Evolutionary conservation across 1,140 invertebrate genomes (phyloP).

Genomic region (Eriocheir sinensis): DNA sequence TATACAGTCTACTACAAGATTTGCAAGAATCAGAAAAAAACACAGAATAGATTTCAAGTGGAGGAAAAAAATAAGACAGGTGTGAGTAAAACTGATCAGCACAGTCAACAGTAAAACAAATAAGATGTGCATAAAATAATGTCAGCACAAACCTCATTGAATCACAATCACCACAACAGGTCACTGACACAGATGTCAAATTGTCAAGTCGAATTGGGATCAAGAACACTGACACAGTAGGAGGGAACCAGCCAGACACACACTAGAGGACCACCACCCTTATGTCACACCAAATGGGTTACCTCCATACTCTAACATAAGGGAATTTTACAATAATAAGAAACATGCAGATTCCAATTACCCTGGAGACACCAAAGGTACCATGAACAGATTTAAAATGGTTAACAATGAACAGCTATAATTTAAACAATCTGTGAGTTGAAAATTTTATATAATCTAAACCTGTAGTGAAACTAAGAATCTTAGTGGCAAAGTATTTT

Average conservation of each 20-base stretch:
- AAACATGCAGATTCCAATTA: not conserved
- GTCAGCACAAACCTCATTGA: slow-evolving; percentile 11
- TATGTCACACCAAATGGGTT: not conserved
- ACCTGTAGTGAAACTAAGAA: not conserved
- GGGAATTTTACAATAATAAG: not conserved
- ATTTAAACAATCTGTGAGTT: not conserved
- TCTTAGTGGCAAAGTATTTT: not conserved
- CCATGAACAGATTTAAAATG: not conserved
- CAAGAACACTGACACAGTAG: not conserved
- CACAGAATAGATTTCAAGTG: not conserved
- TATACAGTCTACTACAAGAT: slow-evolving; percentile 15
- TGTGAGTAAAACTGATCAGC: not conserved
- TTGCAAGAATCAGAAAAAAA: slow-evolving; percentile 21
- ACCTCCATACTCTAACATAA: not conserved
- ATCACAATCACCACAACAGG: slow-evolving; percentile 17
- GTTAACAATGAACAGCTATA: not conserved
- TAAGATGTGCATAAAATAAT: not conserved
- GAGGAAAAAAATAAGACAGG: not conserved
- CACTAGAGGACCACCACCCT: not conserved
- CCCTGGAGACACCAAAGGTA: not conserved
- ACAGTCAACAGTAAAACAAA: slow-evolving; percentile 13
- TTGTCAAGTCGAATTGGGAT: slow-evolving; percentile 37
- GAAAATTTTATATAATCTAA: not conserved
- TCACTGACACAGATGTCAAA: slow-evolving; percentile 38
- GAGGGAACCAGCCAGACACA: not conserved